Percentiles rank a stretch among this genome's conserved stretches.
These are phyloP conservation scores for Diachasma alloeum DNA, from an alignment of 1,140 invertebrate species.

Conservation along the genomic window DNA sequence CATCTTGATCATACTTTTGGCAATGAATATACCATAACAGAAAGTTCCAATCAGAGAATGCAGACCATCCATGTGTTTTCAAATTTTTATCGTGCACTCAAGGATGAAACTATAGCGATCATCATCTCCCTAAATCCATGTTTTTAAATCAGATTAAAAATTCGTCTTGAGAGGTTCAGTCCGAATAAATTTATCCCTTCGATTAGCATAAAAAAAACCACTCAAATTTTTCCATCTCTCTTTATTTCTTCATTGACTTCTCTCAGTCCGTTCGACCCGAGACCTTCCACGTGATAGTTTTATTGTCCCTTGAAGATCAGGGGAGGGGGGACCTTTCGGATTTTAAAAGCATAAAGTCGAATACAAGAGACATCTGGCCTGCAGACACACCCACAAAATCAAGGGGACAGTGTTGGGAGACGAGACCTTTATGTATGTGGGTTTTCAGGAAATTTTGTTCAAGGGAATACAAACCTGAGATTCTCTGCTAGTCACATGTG, in stretches of 20 bases:
- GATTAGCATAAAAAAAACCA: constrained; percentile 25
- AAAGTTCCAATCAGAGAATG: no score
- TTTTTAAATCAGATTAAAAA: not conserved
- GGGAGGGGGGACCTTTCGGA: not conserved
- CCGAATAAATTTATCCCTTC: constrained; percentile 24
- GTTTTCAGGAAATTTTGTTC: constrained; percentile 22
- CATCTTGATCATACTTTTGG: no score
- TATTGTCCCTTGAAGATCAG: constrained; percentile 16
- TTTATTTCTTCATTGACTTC: not conserved
- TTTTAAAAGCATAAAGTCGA: constrained; percentile 5
- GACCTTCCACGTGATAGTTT: not conserved
- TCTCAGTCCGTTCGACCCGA: not conserved
- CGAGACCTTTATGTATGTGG: constrained; percentile 3
- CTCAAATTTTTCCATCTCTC: not conserved
- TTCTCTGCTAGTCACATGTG: constrained; percentile 22
- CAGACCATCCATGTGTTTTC: no score
- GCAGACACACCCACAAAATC: constrained; percentile 32
- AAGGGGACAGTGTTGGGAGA: not conserved
- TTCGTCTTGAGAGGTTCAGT: not conserved
- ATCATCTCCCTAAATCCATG: not conserved
- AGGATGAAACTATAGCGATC: no score
- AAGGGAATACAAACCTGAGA: constrained; percentile 17
- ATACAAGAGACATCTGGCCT: constrained; percentile 33
- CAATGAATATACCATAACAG: no score
- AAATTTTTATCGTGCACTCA: no score